These are phyloP conservation scores for Falcaria lacertinaria DNA, from an alignment of 2,888 invertebrate species.

Conservation along the genomic window DNA sequence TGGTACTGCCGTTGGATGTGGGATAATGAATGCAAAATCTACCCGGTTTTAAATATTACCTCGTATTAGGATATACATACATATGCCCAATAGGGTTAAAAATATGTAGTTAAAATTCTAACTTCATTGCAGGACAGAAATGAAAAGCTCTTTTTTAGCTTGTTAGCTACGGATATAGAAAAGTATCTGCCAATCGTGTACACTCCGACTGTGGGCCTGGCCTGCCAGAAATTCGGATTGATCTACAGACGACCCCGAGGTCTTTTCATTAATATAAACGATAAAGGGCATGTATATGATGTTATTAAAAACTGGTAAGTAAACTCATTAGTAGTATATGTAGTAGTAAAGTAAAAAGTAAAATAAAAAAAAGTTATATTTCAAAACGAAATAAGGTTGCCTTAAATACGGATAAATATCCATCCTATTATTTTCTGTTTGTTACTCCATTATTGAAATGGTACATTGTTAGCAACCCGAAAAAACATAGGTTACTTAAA, in stretches of 20 bases:
- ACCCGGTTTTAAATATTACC: no score
- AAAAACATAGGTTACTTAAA: no score
- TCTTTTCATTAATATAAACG: constrained; percentile 94
- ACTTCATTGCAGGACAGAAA: constrained; percentile 86
- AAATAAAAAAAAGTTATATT: no score
- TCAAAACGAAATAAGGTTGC: no score
- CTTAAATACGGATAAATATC: no score
- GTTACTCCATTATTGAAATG: no score
- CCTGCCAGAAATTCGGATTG: constrained; percentile 95
- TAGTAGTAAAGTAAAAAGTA: not conserved
- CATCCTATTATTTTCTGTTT: no score
- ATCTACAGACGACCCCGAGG: constrained; percentile 94
- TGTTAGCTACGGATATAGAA: constrained; percentile 91
- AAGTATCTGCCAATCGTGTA: constrained; percentile 96
- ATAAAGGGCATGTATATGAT: constrained; percentile 90
- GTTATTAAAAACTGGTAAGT: constrained; percentile 90
- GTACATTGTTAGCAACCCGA: no score
- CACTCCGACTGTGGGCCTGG: constrained; percentile 96
- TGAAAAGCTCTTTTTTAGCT: constrained; percentile 93
- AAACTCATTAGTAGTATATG: not conserved
- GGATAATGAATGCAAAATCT: no score
- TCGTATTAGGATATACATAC: no score
- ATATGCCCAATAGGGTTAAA: no score
- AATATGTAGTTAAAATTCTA: not conserved
- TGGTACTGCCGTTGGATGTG: no score